phyloP scores from a whole-genome alignment of 2,888 invertebrate species.

The Phortica magna region DNA sequence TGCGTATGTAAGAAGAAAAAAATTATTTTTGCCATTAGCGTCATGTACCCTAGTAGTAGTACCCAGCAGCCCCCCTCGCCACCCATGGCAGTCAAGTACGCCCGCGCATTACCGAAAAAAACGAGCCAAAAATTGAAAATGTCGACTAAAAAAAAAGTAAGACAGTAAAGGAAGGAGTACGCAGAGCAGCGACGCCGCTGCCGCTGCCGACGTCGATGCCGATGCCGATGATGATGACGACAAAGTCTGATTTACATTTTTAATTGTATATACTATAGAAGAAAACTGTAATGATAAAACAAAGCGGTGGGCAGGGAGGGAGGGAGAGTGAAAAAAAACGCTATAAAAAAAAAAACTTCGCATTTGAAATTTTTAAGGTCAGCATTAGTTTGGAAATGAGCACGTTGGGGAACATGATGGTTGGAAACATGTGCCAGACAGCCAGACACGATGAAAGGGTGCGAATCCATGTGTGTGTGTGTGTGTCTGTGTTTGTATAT shows the following conservation, averaged over 20 bases:
- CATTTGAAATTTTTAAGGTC: conserved; percentile 19
- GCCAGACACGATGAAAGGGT: background rate
- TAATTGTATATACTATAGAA: conserved; percentile 22
- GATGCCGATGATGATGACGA: background rate
- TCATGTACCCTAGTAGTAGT: conserved; percentile 25
- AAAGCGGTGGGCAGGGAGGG: too few relatives aligned
- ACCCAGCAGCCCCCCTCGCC: background rate
- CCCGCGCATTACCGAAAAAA: conserved; percentile 20
- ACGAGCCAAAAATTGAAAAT: background rate
- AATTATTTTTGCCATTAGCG: conserved; percentile 35
- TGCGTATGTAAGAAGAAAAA: conserved; percentile 29
- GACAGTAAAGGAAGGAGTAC: background rate
- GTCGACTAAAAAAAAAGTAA: background rate
- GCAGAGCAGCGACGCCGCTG: background rate
- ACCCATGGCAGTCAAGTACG: background rate
- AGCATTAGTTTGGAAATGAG: background rate
- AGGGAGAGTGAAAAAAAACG: background rate
- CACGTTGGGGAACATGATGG: background rate
- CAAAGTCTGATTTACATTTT: conserved; percentile 31
- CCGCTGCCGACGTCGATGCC: background rate
- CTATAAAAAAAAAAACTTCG: background rate
- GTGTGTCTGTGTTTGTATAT: background rate
- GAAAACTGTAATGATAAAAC: too few relatives aligned
- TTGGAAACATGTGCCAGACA: too few relatives aligned
- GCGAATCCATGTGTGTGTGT: background rate